Conservation (phyloP, 2,888 invertebrate species). For the Sarcophaga subvicina region DNA sequence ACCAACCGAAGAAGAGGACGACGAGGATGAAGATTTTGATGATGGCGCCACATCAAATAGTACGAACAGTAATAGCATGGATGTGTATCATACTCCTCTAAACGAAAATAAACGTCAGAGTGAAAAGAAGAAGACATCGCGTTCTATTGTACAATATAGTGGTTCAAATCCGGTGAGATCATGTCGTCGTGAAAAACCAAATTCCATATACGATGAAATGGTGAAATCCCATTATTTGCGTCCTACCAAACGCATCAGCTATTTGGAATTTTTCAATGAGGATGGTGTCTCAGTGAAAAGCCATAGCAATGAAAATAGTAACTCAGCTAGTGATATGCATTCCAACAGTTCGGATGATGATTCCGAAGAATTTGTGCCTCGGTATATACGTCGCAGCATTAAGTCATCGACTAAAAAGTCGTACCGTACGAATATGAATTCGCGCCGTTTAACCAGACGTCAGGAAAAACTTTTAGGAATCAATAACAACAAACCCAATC, state of each 20-base stretch:
- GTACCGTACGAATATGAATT: constrained; percentile 22
- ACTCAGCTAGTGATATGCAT: constrained; percentile 53
- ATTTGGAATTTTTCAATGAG: constrained; percentile 80
- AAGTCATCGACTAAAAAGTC: constrained; percentile 53
- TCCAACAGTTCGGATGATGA: constrained; percentile 75
- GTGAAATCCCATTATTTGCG: constrained; percentile 81
- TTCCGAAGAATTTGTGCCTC: constrained; percentile 77
- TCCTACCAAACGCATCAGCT: constrained; percentile 80
- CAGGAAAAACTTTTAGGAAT: constrained; percentile 70
- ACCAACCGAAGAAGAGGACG: constrained; percentile 73
- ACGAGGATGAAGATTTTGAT: constrained; percentile 77
- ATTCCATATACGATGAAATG: constrained; percentile 81
- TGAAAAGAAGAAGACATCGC: constrained; percentile 43
- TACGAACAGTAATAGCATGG: constrained; percentile 75
- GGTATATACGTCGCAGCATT: constrained; percentile 65
- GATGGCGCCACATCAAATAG: constrained; percentile 77
- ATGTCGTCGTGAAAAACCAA: constrained; percentile 77
- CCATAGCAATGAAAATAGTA: constrained; percentile 38
- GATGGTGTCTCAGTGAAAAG: constrained; percentile 76
- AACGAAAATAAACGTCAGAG: constrained; percentile 73
- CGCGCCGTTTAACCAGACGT: constrained; percentile 73
- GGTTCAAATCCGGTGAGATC: constrained; percentile 82
- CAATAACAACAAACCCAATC: constrained; percentile 41
- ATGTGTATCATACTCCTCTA: constrained; percentile 76
- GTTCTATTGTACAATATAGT: constrained; percentile 77